phyloP scores from a whole-genome alignment of 2,888 invertebrate species.

The Aphidoletes aphidimyza region DNA sequence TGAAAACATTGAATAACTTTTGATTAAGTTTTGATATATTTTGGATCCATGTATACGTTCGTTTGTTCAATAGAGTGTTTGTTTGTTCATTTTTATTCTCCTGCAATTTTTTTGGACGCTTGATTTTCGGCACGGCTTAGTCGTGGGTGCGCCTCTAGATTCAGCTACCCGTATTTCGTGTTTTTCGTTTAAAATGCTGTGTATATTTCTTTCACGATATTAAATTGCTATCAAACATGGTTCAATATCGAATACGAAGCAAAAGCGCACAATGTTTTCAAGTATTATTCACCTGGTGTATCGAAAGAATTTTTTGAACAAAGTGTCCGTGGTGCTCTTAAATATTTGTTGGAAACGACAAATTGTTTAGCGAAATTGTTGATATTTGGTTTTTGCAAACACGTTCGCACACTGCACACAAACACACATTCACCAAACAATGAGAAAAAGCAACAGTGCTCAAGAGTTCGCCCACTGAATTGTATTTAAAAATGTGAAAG shows the following conservation, averaged over 20 bases:
- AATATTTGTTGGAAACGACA: not conserved
- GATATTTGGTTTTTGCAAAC: not conserved
- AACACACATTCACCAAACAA: too few species aligned
- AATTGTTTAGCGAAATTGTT: not conserved
- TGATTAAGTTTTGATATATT: constrained; percentile 45
- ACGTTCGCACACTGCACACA: not conserved
- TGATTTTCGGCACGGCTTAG: too few species aligned
- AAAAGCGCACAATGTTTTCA: not conserved
- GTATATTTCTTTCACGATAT: not conserved
- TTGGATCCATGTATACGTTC: not conserved
- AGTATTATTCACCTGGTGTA: constrained; percentile 1
- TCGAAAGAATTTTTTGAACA: not conserved
- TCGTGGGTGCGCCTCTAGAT: too few species aligned
- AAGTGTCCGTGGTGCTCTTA: not conserved
- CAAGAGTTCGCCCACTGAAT: not conserved
- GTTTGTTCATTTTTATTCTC: not conserved
- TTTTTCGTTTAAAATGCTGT: not conserved
- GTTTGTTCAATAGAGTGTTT: not conserved
- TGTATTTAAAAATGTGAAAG: constrained; percentile 40
- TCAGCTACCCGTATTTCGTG: not conserved
- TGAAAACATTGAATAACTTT: not conserved
- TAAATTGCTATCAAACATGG: constrained; percentile 39
- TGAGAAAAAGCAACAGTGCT: not conserved
- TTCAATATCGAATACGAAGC: not conserved
- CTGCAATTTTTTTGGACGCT: too few species aligned